phyloP scores from a whole-genome alignment of 2,888 invertebrate genomes.

The Leptopilina myrica region DNA sequence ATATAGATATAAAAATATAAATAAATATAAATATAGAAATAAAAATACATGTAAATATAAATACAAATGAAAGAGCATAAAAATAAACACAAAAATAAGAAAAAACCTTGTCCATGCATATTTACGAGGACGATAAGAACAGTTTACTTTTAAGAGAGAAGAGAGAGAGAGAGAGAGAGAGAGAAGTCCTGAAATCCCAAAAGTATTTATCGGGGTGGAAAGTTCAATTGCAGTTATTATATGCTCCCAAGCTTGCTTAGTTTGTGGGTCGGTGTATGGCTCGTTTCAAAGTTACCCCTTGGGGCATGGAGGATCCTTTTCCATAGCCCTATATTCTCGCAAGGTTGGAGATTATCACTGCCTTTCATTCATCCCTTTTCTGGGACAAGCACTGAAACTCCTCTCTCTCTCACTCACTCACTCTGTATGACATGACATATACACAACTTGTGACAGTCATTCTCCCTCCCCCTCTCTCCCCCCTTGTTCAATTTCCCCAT shows the following conservation, averaged over 20 bases:
- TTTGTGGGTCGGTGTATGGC: neutral
- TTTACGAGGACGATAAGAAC: too few species aligned
- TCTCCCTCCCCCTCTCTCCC: too few species aligned
- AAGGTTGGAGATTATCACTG: constrained; percentile 29
- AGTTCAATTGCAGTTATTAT: constrained; percentile 6
- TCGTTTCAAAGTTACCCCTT: constrained; percentile 17
- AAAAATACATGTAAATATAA: too few species aligned
- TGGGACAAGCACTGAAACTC: constrained; percentile 16
- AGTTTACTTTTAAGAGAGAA: too few species aligned
- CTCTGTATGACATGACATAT: neutral
- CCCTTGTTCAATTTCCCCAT: too few species aligned
- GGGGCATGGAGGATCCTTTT: constrained; percentile 23
- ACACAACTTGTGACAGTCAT: constrained; percentile 2
- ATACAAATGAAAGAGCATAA: too few species aligned
- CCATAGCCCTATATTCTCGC: constrained; percentile 22
- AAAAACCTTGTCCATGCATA: too few species aligned
- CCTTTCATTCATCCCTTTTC: constrained; percentile 33
- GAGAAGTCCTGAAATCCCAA: constrained; percentile 1
- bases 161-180: too few species aligned
- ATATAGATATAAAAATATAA: too few species aligned
- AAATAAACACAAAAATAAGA: too few species aligned
- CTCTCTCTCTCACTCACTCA: too few species aligned
- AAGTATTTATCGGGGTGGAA: neutral
- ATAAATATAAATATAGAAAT: too few species aligned
- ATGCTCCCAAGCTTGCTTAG: neutral